Evolutionary conservation across 2,797 vertebrate species (phyloP), one percentile per base, ranked within the genome.

Genomic region (Naso thynnoides): DNA sequence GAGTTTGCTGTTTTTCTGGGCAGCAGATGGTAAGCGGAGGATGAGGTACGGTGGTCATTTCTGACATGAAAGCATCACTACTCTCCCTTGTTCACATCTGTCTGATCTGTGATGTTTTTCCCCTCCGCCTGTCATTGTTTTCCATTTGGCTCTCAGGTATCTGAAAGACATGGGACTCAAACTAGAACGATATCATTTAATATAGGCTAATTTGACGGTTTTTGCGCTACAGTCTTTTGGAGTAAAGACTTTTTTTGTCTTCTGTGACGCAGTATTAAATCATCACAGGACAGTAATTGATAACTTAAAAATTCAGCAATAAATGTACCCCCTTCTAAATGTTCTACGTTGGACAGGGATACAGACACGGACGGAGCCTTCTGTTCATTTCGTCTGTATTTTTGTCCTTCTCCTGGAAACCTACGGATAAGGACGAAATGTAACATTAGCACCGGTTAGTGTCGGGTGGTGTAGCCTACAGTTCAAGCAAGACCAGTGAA

Each of bases 41-140:
- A 86, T 60, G 67, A 82, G 65, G 76, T 61, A 74, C 75, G 67
- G 42, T 55, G 79, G 61, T 70, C 69, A 57, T 83, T 72, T 58
- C 65, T 31, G 33, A 73, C 59, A 78, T 72, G 59, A 59, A 42
- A 66, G 54, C 47, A 31, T 64, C 8, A 33, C 66, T 39, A 10
- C 55, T 56, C 18, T 70, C 8, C 7, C 50, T 18, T n/a, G 47
- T 50, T 54, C 27, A 26, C 29, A 29, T n/a, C 18, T 24, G 11
- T 49, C 6, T 53, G 58, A 8, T 53, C 15, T 23, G 18, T 50
- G 8, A 13, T 53, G 45, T 61, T 8, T 58, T 14, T 0, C 16
- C 18, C 16, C 6, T 26, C 7, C 8, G 9, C 23, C 8, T 23
- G 2, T n/a, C 9, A 36, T 27, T 14, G 24, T 19, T 18, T 61